Evolutionary conservation across 2,797 vertebrate species (phyloP), one percentile per base, ranked within the genome.

Genomic region (Leptoclinus maculatus): DNA sequence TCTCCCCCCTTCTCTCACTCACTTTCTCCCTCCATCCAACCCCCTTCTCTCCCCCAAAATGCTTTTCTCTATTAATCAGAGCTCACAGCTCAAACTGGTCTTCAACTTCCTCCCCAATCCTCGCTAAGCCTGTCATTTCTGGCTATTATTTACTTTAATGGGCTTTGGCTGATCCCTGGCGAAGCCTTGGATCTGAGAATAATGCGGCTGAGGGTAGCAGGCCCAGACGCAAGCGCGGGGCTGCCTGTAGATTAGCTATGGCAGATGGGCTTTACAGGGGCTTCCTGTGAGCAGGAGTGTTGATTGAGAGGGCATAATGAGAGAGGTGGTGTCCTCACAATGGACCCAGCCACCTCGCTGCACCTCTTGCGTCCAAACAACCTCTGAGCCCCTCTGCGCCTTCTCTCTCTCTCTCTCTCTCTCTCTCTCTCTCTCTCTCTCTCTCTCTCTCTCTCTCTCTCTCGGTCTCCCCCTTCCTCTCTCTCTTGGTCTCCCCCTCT

Each of bases 61-160:
- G 97, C 97, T 98, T 98, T 98, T 97, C 97, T 99, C 96, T 98
- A 97, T 98, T 99, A 99, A 99, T 99, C 97, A 98, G 97, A 97
- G 96, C 97, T 97, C 96, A 95, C 96, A 94, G 97, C 97, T 98
- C 96, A 97, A 96, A 97, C 97, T 97, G 97, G 97, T 97, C 97
- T 98, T 98, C 97, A 98, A 98, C 98, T 99, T 99, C 97, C 97
- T 99, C 95, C 96, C 97, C 97, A 97, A 99, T 99, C 97, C 96
- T 94, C 92, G 94, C 96, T 99, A 99, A 99, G 98, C 98, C 97
- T 99, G 98, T 99, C 97, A 99, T 99, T 99, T 99, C 97, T 98
- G 97, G 95, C 98, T 98, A 98, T 99, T 99, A 99, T 99, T 99
- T 98, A 98, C 97, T 99, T 99, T 99, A 99, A 99, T 99, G 97